Evolutionary conservation across 2,797 vertebrate species (phyloP), one percentile per base, ranked within the genome.

Genomic region (Mareca strepera): DNA sequence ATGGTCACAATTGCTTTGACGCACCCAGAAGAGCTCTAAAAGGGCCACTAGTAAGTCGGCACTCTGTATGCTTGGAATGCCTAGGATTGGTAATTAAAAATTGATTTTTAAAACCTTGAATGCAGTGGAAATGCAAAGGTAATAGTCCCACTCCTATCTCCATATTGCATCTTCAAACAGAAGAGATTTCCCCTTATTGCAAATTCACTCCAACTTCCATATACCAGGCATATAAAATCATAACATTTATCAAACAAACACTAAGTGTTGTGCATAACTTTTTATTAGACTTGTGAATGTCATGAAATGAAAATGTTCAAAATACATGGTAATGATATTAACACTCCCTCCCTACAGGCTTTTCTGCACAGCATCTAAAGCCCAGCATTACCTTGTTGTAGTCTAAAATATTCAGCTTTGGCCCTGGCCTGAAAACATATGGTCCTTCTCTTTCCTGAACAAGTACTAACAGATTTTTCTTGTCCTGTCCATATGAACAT

Each of bases 231-330:
- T 18, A 33, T 55, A 74, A 87, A 77, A 84, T 35, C 74, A 73
- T 69, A 79, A 5, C 28, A 50, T 8, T 64, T 59, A 63, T 39
- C 0, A 10, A 85, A 83, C 55, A 44, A 20, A 88, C 44, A 64
- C 9, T 17, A 69, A 87, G 28, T 58, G 50, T 39, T 31, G 44
- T 63, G 44, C 50, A 21, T 68, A 88, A 66, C 26, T 70, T 74
- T 73, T 74, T 88, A 68, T 80, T 82, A 85, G n/a, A 74, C 37
- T 29, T 85, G 53, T 31, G 53, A 94, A 80, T 16, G 35, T n/a
- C 82, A 78, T 44, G 48, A 68, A 82, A 85, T 88, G 11, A 67
- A 92, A 66, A 69, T 37, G 8, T 60, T 76, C 66, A 31, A n/a
- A 43, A 77, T 92, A 68, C 18, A 55, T 78, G 33, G 37, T 62